Evolutionary conservation across 2,888 invertebrate genomes (phyloP).

Genomic region (Lepeophtheirus nordmannii): DNA sequence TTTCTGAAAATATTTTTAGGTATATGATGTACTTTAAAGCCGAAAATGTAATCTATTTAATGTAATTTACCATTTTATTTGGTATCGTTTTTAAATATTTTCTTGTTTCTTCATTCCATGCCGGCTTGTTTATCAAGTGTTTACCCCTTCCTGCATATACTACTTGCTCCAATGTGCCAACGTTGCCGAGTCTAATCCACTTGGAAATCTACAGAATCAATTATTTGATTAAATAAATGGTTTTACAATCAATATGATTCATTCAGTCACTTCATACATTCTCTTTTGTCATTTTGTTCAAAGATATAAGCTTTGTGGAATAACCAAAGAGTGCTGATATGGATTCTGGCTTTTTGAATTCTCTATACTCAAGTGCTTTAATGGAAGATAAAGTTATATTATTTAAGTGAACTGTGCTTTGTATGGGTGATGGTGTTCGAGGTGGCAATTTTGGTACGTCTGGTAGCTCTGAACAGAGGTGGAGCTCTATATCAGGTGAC

Average conservation of each 20-base stretch:
- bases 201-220: conserved; percentile 27
- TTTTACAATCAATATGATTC: neutral
- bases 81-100: conserved; percentile 8
- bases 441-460: neutral
- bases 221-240: too few relatives aligned
- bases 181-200: conserved; percentile 34
- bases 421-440: neutral
- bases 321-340: neutral
- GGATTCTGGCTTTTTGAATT: neutral
- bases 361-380: neutral
- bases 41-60: neutral
- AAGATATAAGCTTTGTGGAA: neutral
- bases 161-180: conserved; percentile 31
- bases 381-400: neutral
- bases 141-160: conserved; percentile 34
- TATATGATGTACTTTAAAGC: neutral
- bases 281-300: neutral
- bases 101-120: conserved; percentile 10
- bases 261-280: neutral
- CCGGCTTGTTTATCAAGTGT: conserved; percentile 27
- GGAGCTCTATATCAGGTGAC: neutral
- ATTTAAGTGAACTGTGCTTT: neutral
- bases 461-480: neutral
- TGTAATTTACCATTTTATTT: neutral
- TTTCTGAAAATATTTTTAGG: neutral